phyloP scores from a whole-genome alignment of 2,797 vertebrate genomes.

The Microctenopoma steveboyesi region DNA sequence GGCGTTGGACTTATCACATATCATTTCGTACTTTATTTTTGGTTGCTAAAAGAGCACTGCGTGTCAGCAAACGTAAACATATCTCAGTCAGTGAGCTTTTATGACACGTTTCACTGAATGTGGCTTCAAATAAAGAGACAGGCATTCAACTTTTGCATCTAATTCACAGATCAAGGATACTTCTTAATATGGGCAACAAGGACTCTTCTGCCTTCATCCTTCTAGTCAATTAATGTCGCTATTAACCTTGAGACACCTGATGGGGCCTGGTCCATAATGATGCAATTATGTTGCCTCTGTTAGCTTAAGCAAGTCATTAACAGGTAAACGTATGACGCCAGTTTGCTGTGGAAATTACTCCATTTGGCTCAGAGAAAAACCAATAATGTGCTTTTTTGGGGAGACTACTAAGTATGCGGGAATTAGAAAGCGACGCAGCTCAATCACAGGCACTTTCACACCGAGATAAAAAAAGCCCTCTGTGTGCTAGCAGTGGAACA shows the following conservation, averaged over 20 bases:
- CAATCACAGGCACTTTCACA: slow-evolving; percentile 47
- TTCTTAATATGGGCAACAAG: slow-evolving; percentile 25
- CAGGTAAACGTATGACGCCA: slow-evolving; percentile 69
- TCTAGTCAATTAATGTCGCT: slow-evolving; percentile 70
- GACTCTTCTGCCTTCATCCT: slow-evolving; percentile 34
- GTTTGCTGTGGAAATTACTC: slow-evolving; percentile 63
- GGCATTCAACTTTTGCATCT: background rate
- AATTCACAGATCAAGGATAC: slow-evolving; percentile 18
- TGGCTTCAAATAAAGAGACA: background rate
- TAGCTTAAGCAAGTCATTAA: slow-evolving; percentile 77
- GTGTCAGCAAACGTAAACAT: background rate
- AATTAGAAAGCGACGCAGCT: slow-evolving; percentile 33
- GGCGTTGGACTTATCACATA: background rate
- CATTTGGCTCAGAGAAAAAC: slow-evolving; percentile 57
- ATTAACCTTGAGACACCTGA: slow-evolving; percentile 80
- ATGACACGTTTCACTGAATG: slow-evolving; percentile 2
- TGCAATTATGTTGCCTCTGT: slow-evolving; percentile 71
- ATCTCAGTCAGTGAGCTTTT: background rate
- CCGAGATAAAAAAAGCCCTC: slow-evolving; percentile 28
- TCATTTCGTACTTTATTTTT: slow-evolving; percentile 4
- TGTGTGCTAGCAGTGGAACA: slow-evolving; percentile 15
- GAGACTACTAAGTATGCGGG: slow-evolving; percentile 18
- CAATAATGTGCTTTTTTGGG: slow-evolving; percentile 56
- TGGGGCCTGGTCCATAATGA: slow-evolving; percentile 72
- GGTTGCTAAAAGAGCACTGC: slow-evolving; percentile 5